These are phyloP conservation scores for Hydropsyche betteni DNA, from an alignment of 2,888 invertebrate species.

Conservation along the genomic window DNA sequence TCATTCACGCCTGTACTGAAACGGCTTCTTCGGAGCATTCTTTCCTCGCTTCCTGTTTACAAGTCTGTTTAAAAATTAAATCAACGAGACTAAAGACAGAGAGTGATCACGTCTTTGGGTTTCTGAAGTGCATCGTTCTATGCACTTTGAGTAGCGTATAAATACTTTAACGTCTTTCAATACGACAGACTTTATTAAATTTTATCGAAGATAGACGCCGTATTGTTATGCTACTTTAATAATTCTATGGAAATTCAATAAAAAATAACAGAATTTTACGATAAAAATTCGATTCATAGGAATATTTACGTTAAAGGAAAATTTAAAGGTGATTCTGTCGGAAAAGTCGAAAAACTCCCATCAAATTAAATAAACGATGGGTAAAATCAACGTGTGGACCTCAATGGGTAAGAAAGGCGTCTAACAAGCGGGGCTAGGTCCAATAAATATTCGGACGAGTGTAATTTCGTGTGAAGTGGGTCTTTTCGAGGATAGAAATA, in stretches of 20 bases:
- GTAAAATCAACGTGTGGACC: slow-evolving; percentile 22
- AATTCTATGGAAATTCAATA: slow-evolving; percentile 2
- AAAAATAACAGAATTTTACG: neutral
- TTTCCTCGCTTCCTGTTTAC: neutral
- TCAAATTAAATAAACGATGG: slow-evolving; percentile 1
- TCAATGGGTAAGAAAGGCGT: slow-evolving; percentile 3
- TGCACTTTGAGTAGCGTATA: neutral
- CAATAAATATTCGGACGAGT: slow-evolving; percentile 36
- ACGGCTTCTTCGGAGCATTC: too few species aligned
- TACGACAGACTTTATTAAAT: too few species aligned
- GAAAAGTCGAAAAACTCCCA: too few species aligned
- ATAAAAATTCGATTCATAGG: too few species aligned
- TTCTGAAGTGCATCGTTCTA: neutral
- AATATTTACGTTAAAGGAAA: neutral
- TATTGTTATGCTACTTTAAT: neutral
- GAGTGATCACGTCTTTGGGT: slow-evolving; percentile 8
- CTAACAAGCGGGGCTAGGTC: slow-evolving; percentile 25
- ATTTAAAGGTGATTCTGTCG: too few species aligned
- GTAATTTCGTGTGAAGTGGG: slow-evolving; percentile 36
- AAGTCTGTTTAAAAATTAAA: slow-evolving; percentile 19
- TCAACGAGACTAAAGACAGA: slow-evolving; percentile 2
- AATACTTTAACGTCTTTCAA: too few species aligned
- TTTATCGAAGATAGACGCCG: too few species aligned
- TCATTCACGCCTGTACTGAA: too few species aligned
- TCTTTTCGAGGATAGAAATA: neutral